Evolutionary conservation across 2,797 vertebrate species (phyloP).

Genomic region (Gallinago nigripennis): DNA sequence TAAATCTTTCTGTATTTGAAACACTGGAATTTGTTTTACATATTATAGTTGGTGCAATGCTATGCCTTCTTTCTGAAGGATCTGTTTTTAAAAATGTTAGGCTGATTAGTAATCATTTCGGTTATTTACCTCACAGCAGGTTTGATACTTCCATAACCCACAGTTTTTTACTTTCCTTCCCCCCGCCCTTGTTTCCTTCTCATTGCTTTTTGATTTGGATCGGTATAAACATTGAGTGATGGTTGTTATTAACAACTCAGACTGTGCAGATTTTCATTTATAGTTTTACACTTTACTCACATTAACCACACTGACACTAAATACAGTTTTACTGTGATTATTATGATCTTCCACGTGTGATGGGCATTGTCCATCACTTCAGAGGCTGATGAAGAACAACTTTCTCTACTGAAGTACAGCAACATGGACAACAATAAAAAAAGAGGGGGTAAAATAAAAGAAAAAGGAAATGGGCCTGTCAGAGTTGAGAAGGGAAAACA

Average conservation of each 20-base stretch:
- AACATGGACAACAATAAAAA: neutral
- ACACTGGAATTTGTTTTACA: fast-evolving
- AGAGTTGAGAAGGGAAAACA: neutral
- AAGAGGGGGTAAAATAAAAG: neutral
- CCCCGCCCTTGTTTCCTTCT: neutral
- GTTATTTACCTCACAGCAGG: neutral
- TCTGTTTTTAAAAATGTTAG: neutral
- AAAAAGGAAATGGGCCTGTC: neutral
- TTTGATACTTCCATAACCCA: neutral
- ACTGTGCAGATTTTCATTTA: neutral
- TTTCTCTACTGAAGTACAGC: neutral
- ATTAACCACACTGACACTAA: neutral
- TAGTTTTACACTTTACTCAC: neutral
- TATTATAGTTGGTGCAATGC: fast-evolving
- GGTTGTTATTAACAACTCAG: neutral
- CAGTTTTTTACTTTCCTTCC: neutral
- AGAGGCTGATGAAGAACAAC: neutral
- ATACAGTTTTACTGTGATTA: neutral
- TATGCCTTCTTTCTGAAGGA: neutral
- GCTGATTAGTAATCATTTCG: neutral
- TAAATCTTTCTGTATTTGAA: neutral
- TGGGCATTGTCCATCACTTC: neutral
- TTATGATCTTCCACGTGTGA: neutral
- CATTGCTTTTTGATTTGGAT: neutral
- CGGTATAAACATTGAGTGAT: neutral